A percentile compares a stretch with the other conserved stretches of the same genome.
Evolutionary conservation across 2,888 invertebrate genomes (phyloP).

Genomic region (Sinodicranocentrus sp.): DNA sequence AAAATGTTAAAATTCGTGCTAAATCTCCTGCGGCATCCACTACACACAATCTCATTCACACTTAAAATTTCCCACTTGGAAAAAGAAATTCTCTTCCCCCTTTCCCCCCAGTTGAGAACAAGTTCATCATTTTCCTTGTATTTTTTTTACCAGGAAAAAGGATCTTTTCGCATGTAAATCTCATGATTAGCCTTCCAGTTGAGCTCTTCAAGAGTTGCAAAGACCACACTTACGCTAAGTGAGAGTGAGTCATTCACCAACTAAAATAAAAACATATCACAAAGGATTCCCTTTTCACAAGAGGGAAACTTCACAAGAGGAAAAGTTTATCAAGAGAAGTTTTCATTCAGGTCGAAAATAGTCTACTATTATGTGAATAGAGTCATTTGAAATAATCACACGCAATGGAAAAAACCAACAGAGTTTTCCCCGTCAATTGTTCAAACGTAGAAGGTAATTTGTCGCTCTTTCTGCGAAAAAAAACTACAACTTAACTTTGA

Average conservation of each 20-base stretch:
- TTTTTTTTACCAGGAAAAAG: constrained; percentile 22
- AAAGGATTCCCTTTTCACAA: not conserved
- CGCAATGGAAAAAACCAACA: not conserved
- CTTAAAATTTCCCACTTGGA: constrained; percentile 42
- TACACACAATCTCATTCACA: constrained; percentile 44
- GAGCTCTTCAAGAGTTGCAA: constrained; percentile 17
- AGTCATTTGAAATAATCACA: constrained; percentile 6
- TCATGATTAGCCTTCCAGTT: constrained; percentile 61
- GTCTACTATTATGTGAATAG: not conserved
- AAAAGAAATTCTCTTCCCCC: not conserved
- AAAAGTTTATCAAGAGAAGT: not conserved
- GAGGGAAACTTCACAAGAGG: not conserved
- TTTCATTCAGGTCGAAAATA: not conserved
- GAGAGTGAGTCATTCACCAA: not conserved
- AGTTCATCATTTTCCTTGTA: not conserved
- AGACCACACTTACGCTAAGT: not conserved
- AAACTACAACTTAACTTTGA: not conserved
- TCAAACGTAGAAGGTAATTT: not conserved
- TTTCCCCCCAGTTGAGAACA: constrained; percentile 5
- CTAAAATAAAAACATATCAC: not conserved
- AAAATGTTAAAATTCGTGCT: constrained; percentile 6
- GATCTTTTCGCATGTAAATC: constrained; percentile 51
- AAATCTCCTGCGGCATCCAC: constrained; percentile 52
- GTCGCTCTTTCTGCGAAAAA: not conserved
- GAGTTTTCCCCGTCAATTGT: constrained; percentile 7